A percentile compares a stretch with the other conserved stretches of the same genome.
Conservation (phyloP, 2,888 invertebrate species). For the Augochlorella aurata region DNA sequence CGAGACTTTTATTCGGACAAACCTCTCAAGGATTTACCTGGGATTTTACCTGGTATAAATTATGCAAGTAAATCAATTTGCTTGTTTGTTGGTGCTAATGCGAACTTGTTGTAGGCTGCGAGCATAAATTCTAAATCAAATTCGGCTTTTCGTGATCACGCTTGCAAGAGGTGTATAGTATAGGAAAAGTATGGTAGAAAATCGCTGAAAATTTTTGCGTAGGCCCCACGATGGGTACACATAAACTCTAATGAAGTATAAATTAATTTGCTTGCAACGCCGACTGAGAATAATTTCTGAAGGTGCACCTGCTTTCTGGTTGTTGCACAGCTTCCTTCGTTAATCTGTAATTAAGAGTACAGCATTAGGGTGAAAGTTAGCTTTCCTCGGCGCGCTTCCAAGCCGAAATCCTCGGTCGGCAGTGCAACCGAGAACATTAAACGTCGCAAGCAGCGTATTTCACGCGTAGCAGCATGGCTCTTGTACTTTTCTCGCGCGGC, state of each 20-base stretch:
- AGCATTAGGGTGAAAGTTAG: background rate
- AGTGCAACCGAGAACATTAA: background rate
- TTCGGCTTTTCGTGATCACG: background rate
- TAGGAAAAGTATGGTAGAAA: background rate
- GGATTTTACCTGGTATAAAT: too few species aligned
- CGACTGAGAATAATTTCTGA: background rate
- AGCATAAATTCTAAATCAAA: background rate
- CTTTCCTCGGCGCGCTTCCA: background rate
- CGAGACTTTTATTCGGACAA: background rate
- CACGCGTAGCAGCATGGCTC: background rate
- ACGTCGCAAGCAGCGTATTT: constrained; percentile 1
- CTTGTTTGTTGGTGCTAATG: background rate
- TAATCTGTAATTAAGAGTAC: background rate
- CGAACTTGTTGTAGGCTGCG: background rate
- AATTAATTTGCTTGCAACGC: background rate
- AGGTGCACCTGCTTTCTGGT: background rate
- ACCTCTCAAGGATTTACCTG: background rate
- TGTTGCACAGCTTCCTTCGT: background rate
- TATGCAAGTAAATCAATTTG: background rate
- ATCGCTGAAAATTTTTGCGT: background rate
- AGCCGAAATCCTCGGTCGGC: background rate
- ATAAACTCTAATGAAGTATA: too few species aligned
- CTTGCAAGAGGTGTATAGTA: background rate
- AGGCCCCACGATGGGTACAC: too few species aligned
- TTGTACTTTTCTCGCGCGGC: background rate